Evolutionary conservation across 2,113 vertebrate genomes (phyloP), one percentile per base, ranked within the genome.

Genomic region (Mormoops blainvillei): DNA sequence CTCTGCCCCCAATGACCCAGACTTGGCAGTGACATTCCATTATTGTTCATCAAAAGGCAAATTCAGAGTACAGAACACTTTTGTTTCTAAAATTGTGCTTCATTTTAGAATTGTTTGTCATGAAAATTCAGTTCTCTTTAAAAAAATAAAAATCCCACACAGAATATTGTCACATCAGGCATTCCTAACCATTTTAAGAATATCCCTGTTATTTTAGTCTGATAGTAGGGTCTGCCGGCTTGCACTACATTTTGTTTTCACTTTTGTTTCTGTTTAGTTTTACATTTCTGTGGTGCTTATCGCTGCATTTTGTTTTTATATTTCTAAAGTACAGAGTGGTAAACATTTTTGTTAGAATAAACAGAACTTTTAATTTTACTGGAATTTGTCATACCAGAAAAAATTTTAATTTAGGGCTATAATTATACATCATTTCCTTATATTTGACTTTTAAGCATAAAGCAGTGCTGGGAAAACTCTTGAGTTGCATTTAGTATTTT

Each of bases 341-440:
- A 83, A 93, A 96, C 26, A 76, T 65, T 96, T 96, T 96, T 96
- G 84, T 97, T 61, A 94, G 67, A 84, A 84, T 89, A 86, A 93
- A 87, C 36, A 74, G 6, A 93, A 89, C 67, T 91, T 97, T 92
- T 86, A 87, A 65, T 80, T 97, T 80, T 85, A 19, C 91, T 96
- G 67, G 28, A 94, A 95, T 93, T 81, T 96, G 63, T 96, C 74
- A 84, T 94, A 56, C n/a, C 87, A 84, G 54, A 91, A 96, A 36
- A 89, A 68, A 95, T 94, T 54, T n/a, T 36, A 81, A 95, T 84
- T 95, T 71, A 91, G 83, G 87, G 43, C 45, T 87, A 71, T 86
- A 24, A 83, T 19, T 91, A 87, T 92, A 95, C 28, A 43, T 58
- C 87, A 95, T 89, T 96, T 89, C 56, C 78, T 85, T 87, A 87